Conservation (phyloP, 2,888 invertebrate genomes). For the Andrena trimmerana region DNA sequence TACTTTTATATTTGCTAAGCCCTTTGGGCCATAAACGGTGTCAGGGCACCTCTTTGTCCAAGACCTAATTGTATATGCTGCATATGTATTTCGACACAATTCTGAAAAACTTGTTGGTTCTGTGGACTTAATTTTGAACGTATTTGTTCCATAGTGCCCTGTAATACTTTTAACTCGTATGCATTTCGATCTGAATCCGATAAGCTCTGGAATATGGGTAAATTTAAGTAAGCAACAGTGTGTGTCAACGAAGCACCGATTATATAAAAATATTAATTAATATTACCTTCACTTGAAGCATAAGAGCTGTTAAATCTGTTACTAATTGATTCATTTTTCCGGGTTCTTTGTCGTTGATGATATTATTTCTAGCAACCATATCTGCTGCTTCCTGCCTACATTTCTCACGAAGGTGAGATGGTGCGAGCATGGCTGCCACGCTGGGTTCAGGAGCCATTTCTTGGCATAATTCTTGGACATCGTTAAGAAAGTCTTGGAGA, state of each 20-base stretch:
- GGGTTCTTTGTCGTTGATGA: constrained; percentile 87
- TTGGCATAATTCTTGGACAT: constrained; percentile 93
- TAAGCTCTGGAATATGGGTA: constrained; percentile 86
- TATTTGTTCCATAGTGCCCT: constrained; percentile 96
- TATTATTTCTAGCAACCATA: constrained; percentile 91
- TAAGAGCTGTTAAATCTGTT: constrained; percentile 94
- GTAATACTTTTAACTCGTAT: constrained; percentile 95
- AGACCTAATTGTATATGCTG: constrained; percentile 94
- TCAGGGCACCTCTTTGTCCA: constrained; percentile 82
- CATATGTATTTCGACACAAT: constrained; percentile 96
- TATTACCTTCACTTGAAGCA: constrained; percentile 93
- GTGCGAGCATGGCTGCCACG: constrained; percentile 94
- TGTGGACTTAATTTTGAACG: constrained; percentile 91
- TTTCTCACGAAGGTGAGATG: constrained; percentile 94
- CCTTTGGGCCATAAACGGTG: constrained; percentile 83
- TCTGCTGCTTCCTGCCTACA: constrained; percentile 94
- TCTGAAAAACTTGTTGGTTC: constrained; percentile 93
- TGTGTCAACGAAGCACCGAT: constrained; percentile 10
- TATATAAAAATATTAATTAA: constrained; percentile 18
- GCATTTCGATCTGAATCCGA: constrained; percentile 94
- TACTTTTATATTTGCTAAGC: constrained; percentile 75
- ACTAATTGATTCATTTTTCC: constrained; percentile 91
- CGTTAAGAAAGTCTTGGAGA: constrained; percentile 93
- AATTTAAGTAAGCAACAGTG: constrained; percentile 1
- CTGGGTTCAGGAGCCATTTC: constrained; percentile 96